A percentile compares a stretch with the other conserved stretches of the same genome.
phyloP scores from a whole-genome alignment of 92 coral and sea anemone genomes.

The Porites lobata region DNA sequence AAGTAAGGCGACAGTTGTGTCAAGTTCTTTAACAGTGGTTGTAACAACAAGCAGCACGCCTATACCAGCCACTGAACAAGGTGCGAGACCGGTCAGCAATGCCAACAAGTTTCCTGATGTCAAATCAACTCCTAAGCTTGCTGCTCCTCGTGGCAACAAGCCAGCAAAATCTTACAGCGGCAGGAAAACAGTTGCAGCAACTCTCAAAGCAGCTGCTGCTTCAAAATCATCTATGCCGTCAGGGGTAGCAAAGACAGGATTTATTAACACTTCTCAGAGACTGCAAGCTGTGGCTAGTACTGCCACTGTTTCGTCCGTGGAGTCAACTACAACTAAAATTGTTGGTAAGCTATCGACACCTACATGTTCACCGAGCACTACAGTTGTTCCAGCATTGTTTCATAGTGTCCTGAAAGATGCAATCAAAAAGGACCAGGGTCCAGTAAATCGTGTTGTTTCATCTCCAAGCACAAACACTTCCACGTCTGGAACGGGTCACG shows the following conservation, averaged over 20 bases:
- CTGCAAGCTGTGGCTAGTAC: neutral
- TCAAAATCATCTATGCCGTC: constrained; percentile 18
- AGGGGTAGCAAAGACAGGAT: constrained; percentile 7
- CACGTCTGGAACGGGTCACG: neutral
- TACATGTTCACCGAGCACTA: constrained; percentile 5
- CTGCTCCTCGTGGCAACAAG: constrained; percentile 26
- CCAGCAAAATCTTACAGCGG: constrained; percentile 20
- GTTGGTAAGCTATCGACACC: neutral
- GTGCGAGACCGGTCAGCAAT: constrained; percentile 38
- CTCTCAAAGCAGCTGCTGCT: constrained; percentile 47
- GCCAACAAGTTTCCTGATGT: constrained; percentile 13
- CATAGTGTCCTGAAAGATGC: constrained; percentile 52
- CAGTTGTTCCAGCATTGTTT: constrained; percentile 47
- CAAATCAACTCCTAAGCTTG: constrained; percentile 28
- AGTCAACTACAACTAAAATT: neutral
- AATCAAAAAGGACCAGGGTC: constrained; percentile 26
- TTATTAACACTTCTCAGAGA: neutral
- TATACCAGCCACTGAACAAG: constrained; percentile 42
- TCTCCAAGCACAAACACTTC: constrained; percentile 19
- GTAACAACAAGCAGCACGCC: constrained; percentile 43
- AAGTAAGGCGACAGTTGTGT: constrained; percentile 17
- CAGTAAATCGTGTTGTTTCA: constrained; percentile 11
- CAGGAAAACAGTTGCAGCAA: constrained; percentile 53
- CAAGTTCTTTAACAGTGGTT: constrained; percentile 52
- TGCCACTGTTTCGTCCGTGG: neutral